A percentile compares a stretch with the other conserved stretches of the same genome.
Evolutionary conservation across 2,888 invertebrate genomes (phyloP).

Genomic region (Eugnorisma glareosa): DNA sequence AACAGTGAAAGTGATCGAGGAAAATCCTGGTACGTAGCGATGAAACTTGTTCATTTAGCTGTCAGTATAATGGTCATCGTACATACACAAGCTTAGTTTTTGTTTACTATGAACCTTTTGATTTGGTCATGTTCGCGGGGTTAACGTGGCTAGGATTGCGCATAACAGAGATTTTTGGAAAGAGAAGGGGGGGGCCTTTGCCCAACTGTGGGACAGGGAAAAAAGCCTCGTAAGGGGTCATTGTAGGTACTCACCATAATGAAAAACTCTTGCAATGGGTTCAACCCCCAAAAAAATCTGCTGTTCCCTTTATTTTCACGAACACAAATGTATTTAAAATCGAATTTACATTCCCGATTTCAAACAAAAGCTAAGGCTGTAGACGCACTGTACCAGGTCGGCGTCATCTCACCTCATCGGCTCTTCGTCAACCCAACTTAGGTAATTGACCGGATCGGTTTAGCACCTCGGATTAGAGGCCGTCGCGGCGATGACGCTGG

Average conservation of each 20-base stretch:
- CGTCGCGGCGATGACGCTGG: background rate
- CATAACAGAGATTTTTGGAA: background rate
- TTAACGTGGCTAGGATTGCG: background rate
- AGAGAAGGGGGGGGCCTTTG: background rate
- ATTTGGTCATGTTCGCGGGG: background rate
- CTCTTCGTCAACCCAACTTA: background rate
- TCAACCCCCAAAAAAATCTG: background rate
- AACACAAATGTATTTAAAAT: background rate
- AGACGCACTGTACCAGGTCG: background rate
- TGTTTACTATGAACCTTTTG: background rate
- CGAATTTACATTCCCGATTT: background rate
- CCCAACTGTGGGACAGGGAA: background rate
- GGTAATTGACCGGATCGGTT: background rate
- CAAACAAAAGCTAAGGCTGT: background rate
- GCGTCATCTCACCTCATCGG: background rate
- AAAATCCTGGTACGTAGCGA: conserved; percentile 70
- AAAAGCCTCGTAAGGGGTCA: background rate
- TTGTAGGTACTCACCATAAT: background rate
- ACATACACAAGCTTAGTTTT: background rate
- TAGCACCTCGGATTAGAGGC: background rate
- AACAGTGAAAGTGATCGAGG: conserved; percentile 72
- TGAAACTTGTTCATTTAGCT: conserved; percentile 65
- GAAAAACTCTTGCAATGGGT: background rate
- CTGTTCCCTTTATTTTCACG: background rate
- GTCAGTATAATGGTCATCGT: conserved; percentile 22